A percentile compares a stretch with the other conserved stretches of the same genome.
Evolutionary conservation across 1,140 invertebrate genomes (phyloP).

Genomic region (Neoseiulus cucumeris): DNA sequence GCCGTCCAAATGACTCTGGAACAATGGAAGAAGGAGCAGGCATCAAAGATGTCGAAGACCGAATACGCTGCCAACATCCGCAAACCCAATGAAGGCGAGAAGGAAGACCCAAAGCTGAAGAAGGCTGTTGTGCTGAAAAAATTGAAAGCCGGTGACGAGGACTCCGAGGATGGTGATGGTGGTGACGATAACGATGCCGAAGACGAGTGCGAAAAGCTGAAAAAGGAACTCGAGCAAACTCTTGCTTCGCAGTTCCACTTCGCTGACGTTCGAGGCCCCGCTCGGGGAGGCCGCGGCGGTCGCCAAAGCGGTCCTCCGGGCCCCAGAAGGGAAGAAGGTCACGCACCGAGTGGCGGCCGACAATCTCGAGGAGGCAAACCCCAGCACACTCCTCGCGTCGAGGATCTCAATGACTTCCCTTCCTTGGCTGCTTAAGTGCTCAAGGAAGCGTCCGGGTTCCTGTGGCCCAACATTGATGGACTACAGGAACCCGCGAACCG

Average conservation of each 20-base stretch:
- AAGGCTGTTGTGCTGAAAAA: background rate
- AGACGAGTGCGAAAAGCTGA: constrained; percentile 9
- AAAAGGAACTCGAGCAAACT: constrained; percentile 2
- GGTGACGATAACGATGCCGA: background rate
- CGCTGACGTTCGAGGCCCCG: background rate
- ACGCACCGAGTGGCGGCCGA: background rate
- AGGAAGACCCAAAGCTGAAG: constrained; percentile 1
- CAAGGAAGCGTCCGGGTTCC: background rate
- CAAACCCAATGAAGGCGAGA: constrained; percentile 6
- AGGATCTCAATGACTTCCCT: constrained; percentile 9
- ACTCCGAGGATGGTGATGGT: background rate
- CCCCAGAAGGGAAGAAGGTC: background rate
- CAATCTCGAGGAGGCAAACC: background rate
- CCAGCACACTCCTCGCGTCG: background rate
- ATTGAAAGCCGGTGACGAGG: background rate
- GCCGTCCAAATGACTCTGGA: background rate
- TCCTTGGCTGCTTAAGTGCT: background rate
- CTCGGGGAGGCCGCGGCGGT: background rate
- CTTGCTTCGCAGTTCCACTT: constrained; percentile 5
- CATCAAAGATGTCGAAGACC: background rate
- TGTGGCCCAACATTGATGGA: too few species aligned
- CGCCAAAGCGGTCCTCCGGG: background rate
- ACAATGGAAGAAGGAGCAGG: constrained; percentile 6
- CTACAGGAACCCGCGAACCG: too few species aligned
- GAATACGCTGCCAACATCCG: background rate